These are phyloP conservation scores for Poeciliopsis presidionis DNA, from an alignment of 2,797 vertebrate species.

Conservation along the genomic window DNA sequence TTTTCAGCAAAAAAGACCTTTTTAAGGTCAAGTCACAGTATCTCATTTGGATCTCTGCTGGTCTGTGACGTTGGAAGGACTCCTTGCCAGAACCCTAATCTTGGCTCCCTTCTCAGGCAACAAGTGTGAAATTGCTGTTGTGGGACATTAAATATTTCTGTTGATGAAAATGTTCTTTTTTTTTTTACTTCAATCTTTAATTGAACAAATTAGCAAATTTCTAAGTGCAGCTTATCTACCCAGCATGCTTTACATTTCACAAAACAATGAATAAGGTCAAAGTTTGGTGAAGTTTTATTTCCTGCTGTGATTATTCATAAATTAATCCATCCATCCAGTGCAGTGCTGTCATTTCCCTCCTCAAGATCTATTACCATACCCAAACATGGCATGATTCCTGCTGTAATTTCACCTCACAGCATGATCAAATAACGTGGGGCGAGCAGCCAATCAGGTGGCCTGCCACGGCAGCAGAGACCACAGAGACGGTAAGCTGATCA, in stretches of 20 bases:
- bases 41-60: background rate
- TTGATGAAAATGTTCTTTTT: too few relatives aligned
- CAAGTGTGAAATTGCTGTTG: background rate
- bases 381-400: conserved; percentile 49
- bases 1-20: too few relatives aligned
- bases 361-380: conserved; percentile 49
- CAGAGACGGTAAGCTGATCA: conserved; percentile 45
- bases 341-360: conserved; percentile 53
- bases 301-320: conserved; percentile 63
- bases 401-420: conserved; percentile 56
- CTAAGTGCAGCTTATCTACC: background rate
- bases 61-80: background rate
- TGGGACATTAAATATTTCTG: background rate
- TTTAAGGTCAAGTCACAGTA: background rate
- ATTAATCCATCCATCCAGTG: conserved; percentile 57
- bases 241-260: background rate
- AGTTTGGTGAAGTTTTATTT: conserved; percentile 8
- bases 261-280: background rate
- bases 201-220: background rate
- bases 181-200: background rate
- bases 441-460: conserved; percentile 54
- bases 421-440: conserved; percentile 61
- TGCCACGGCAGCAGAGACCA: conserved; percentile 38
- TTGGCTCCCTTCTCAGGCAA: background rate
- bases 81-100: background rate